Conservation (phyloP, 2,888 invertebrate species). For the Plagodis dolabraria region DNA sequence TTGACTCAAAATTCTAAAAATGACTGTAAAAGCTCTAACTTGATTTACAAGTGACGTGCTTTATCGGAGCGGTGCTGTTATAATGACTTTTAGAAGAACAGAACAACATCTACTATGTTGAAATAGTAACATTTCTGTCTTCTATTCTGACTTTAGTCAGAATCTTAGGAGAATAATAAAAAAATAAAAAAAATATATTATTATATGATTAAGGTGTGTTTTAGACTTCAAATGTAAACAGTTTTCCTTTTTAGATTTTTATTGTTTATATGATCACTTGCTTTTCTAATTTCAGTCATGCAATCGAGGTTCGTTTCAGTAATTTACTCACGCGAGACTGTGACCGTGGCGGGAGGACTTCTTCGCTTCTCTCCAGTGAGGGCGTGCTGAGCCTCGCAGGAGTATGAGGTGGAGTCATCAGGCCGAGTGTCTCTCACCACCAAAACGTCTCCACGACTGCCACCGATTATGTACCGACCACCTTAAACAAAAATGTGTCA, state of each 20-base stretch:
- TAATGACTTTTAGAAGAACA: too few species aligned
- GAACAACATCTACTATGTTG: too few species aligned
- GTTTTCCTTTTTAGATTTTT: neutral
- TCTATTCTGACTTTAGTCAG: too few species aligned
- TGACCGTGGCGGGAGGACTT: slow-evolving; percentile 87
- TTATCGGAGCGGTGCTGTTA: too few species aligned
- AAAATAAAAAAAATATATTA: too few species aligned
- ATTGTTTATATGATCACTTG: neutral
- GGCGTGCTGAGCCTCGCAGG: slow-evolving; percentile 91
- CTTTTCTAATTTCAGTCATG: neutral
- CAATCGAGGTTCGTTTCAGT: neutral
- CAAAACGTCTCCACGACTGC: slow-evolving; percentile 84
- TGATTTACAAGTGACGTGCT: too few species aligned
- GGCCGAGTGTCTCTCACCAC: slow-evolving; percentile 89
- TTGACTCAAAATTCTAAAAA: too few species aligned
- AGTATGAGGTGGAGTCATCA: slow-evolving; percentile 90
- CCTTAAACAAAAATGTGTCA: slow-evolving; percentile 64
- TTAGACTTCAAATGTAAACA: too few species aligned
- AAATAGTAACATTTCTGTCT: too few species aligned
- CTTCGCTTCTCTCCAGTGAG: slow-evolving; percentile 91
- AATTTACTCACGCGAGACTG: slow-evolving; percentile 86
- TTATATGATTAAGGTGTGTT: too few species aligned
- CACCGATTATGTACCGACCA: slow-evolving; percentile 88
- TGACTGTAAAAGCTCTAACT: too few species aligned
- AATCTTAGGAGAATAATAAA: too few species aligned